Evolutionary conservation across 2,888 invertebrate species (phyloP).

Genomic region (Caenorhabditis zanzibari): DNA sequence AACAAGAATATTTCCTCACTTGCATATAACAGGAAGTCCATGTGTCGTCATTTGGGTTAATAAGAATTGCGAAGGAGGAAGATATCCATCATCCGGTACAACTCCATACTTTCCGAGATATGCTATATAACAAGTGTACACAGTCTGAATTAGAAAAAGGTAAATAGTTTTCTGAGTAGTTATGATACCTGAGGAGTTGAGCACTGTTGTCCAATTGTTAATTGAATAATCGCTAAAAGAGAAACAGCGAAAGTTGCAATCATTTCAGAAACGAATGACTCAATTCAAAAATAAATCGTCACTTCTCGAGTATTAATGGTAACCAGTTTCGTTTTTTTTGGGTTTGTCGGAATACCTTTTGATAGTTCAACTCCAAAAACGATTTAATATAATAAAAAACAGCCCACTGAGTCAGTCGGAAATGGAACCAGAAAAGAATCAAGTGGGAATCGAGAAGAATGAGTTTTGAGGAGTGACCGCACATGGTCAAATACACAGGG

Average conservation of each 20-base stretch:
- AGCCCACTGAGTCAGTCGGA: conserved; percentile 39
- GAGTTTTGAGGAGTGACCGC: conserved; percentile 57
- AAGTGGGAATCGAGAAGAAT: conserved; percentile 42
- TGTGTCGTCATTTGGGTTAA: conserved; percentile 56
- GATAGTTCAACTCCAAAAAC: conserved; percentile 47
- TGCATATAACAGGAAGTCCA: conserved; percentile 55
- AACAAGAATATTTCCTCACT: neutral
- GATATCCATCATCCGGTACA: conserved; percentile 45
- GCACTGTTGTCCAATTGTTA: conserved; percentile 33
- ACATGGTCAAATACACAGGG: conserved; percentile 52
- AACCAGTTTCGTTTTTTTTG: conserved; percentile 37
- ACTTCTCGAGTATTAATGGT: conserved; percentile 24
- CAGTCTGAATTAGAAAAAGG: conserved; percentile 24
- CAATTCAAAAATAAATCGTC: neutral
- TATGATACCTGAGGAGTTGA: conserved; percentile 45
- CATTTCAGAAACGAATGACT: conserved; percentile 40
- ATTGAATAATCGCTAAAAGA: neutral
- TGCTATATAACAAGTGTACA: conserved; percentile 57
- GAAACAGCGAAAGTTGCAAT: neutral
- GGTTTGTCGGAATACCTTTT: conserved; percentile 8
- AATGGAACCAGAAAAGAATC: conserved; percentile 51
- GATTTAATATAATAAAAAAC: conserved; percentile 22
- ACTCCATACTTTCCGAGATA: conserved; percentile 63
- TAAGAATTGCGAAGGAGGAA: conserved; percentile 34
- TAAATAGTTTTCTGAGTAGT: too few species aligned